Base-by-base conservation (phyloP, 2,888 invertebrate species). In the Drosophila hamatofila region DNA sequence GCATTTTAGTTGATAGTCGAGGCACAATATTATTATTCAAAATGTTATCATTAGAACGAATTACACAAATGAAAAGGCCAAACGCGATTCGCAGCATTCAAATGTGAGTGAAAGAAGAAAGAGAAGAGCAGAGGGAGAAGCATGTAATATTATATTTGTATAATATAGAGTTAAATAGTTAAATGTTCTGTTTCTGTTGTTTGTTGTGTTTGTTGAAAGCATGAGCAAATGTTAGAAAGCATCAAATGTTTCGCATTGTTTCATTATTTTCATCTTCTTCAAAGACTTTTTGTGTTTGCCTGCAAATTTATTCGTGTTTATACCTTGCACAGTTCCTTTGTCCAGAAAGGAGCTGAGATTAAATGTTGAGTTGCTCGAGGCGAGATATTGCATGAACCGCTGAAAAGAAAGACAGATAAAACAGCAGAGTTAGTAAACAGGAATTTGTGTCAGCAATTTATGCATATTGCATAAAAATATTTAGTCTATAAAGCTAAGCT, bases 361-460 rank as follows among this genome's bases (percentile, higher is more conserved):
- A 95, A 99, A 99, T 91, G 98, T 98, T 93, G 99, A 98, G 95
- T 99, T 99, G 94, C 98, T 99, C 89, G 99, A 99, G 72, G 99
- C 99, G 94, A 99, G 95, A 94, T 99, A 99, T 94, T 99, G 99
- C 93, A 99, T 99, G 94, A 99, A 99, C 93, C 99, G 96, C 99
- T 99, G 95, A 57, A 96, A 75, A n/a, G 30, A 64, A 64, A 12
- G 12, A 35, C 35, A 35, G 35, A 35, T 35, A 37, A 54, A 6
- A 37, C 14, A 54, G 11, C 23, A 21, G 8, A 12, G 18, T 49
- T 49, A 51, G 4, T 21, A 30, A 33, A 30, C 30, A 2, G 30
- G 2, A 49, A 18, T 48, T 30, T 16, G 0, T 16, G 16, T 3
- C 7, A 16, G 23, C 3, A 42, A 21, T 42, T 14, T 37, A 37